Conservation (phyloP, 2,797 vertebrate species). For the Erethizon dorsatum region DNA sequence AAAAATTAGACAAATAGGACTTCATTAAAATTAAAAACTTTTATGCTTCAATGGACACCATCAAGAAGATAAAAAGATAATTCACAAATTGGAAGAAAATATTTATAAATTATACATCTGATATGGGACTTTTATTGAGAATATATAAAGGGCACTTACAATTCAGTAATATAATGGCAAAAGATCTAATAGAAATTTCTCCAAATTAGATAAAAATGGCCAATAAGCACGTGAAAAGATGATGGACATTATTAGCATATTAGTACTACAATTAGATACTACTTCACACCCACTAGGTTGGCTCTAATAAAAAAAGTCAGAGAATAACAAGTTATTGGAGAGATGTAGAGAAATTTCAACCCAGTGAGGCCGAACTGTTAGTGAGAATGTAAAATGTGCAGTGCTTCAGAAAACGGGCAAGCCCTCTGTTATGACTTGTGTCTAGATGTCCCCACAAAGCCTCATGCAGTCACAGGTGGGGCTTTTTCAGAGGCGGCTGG, state of each 20-base stretch:
- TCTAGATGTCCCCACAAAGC: background rate
- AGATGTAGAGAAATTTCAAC: background rate
- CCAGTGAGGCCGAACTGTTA: background rate
- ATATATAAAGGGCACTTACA: conserved; percentile 22
- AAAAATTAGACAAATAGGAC: background rate
- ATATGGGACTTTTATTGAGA: background rate
- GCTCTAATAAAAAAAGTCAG: background rate
- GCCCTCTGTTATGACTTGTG: background rate
- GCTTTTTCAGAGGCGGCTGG: background rate
- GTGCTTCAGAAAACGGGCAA: background rate
- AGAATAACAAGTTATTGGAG: background rate
- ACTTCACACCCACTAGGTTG: background rate
- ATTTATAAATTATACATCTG: background rate
- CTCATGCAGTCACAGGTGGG: background rate
- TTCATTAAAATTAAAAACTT: conserved; percentile 43
- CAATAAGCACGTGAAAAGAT: conserved; percentile 27
- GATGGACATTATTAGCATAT: background rate
- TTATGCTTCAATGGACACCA: background rate
- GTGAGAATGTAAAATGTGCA: background rate
- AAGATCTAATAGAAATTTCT: conserved; percentile 27
- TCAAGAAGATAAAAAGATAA: conserved; percentile 56
- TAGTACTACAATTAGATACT: background rate
- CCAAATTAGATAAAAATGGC: conserved; percentile 6
- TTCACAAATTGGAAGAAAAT: conserved; percentile 4
- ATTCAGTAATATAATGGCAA: conserved; percentile 27